These are phyloP conservation scores for Dasypus novemcinctus DNA, from an alignment of 2,113 vertebrate species.

Conservation along the genomic window DNA sequence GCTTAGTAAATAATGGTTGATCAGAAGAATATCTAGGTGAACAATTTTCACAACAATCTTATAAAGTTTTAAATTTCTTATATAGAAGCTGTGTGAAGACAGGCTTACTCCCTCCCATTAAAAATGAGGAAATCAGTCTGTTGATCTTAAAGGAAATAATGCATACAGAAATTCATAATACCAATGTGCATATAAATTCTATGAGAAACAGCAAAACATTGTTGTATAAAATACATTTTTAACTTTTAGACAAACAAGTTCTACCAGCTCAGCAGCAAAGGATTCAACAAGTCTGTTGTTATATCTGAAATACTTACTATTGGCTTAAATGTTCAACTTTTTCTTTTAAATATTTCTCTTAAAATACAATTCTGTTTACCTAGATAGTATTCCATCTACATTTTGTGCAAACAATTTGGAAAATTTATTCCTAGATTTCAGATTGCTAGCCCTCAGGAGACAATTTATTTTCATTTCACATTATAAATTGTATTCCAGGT, in stretches of 20 bases:
- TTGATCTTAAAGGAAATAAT: neutral
- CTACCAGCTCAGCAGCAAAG: neutral
- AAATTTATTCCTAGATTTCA: conserved; percentile 37
- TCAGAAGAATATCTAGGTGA: neutral
- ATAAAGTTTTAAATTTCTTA: neutral
- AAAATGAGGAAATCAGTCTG: neutral
- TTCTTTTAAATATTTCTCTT: neutral
- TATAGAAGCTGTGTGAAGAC: neutral
- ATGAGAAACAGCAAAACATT: neutral
- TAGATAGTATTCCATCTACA: conserved; percentile 50
- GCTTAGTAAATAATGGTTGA: neutral
- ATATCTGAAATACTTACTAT: neutral
- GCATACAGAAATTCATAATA: neutral
- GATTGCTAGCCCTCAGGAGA: neutral
- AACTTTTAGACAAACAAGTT: neutral
- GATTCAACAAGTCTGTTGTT: neutral
- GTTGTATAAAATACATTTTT: neutral
- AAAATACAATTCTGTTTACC: conserved; percentile 12
- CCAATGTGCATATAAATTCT: neutral
- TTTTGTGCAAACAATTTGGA: conserved; percentile 35
- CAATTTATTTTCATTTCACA: neutral
- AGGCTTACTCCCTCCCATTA: neutral
- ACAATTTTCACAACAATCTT: neutral
- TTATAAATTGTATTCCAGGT: conserved; percentile 46
- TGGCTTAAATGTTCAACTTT: neutral